Evolutionary conservation across 2,113 vertebrate species (phyloP).

Genomic region (Leuciscus idus): DNA sequence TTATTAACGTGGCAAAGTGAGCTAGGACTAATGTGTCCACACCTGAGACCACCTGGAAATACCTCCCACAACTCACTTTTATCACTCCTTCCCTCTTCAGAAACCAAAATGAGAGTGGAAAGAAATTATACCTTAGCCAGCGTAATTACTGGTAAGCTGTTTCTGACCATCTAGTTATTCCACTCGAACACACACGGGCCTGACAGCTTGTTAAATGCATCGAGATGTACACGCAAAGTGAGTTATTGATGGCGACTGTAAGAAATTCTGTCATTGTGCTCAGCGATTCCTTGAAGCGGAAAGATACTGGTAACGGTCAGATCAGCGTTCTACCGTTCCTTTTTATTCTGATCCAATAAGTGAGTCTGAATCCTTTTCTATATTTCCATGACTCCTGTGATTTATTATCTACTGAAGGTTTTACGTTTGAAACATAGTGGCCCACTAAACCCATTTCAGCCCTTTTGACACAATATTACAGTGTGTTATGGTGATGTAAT

Average conservation of each 20-base stretch:
- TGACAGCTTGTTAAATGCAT: constrained; percentile 86
- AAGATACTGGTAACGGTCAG: constrained; percentile 37
- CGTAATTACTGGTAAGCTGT: constrained; percentile 89
- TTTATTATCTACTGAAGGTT: constrained; percentile 20
- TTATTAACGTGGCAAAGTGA: constrained; percentile 84
- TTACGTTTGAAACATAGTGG: not conserved
- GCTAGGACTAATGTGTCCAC: constrained; percentile 88
- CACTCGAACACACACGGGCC: constrained; percentile 83
- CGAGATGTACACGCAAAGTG: constrained; percentile 75
- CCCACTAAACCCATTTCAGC: constrained; percentile 8
- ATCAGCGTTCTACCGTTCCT: constrained; percentile 19
- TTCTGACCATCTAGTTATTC: constrained; percentile 85
- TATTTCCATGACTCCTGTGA: not conserved
- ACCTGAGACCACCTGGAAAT: constrained; percentile 89
- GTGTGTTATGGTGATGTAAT: constrained; percentile 48
- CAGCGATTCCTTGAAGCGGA: constrained; percentile 48
- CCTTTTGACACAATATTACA: constrained; percentile 31
- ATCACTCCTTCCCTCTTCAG: constrained; percentile 85
- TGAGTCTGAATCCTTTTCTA: not conserved
- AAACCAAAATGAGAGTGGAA: constrained; percentile 81
- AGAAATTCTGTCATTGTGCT: constrained; percentile 51
- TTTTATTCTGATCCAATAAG: constrained; percentile 18
- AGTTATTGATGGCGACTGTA: constrained; percentile 55
- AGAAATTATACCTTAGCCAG: constrained; percentile 87
- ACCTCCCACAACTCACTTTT: constrained; percentile 88